phyloP scores from a whole-genome alignment of 2,797 vertebrate genomes.

The Peromyscus aztecus region DNA sequence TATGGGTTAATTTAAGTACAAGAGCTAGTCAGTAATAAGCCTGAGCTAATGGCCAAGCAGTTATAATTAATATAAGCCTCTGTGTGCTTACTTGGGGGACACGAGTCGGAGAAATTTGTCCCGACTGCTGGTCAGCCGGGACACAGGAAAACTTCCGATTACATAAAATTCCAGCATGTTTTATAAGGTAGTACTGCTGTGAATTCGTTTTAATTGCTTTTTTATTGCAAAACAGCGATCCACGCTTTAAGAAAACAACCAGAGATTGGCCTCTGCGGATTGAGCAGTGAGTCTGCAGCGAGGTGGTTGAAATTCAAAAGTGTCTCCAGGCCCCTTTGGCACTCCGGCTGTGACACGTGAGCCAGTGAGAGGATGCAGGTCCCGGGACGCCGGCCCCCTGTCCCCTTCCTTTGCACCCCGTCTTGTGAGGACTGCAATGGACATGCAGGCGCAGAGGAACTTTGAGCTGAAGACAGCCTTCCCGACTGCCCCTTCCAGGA shows the following conservation, averaged over 20 bases:
- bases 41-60: too few relatives aligned
- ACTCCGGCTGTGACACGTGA: not conserved
- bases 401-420: not conserved
- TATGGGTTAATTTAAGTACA: too few relatives aligned
- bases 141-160: too few relatives aligned
- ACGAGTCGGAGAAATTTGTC: too few relatives aligned
- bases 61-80: too few relatives aligned
- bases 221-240: not conserved
- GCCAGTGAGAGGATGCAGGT: not conserved
- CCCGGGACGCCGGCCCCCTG: not conserved
- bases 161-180: not conserved
- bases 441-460: constrained; percentile 74
- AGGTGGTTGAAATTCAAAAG: constrained; percentile 82
- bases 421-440: constrained; percentile 4
- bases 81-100: too few relatives aligned
- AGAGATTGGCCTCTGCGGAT: constrained; percentile 69
- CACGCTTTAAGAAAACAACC: not conserved
- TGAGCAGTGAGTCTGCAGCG: constrained; percentile 24
- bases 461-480: constrained; percentile 49
- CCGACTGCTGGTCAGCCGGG: too few relatives aligned
- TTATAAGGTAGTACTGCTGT: not conserved
- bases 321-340: rapidly evolving
- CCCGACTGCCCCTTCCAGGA: constrained; percentile 81
- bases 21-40: too few relatives aligned
- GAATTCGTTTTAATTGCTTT: not conserved